Base-by-base conservation (phyloP, 1,140 invertebrate genomes). In the Augochlora pura region DNA sequence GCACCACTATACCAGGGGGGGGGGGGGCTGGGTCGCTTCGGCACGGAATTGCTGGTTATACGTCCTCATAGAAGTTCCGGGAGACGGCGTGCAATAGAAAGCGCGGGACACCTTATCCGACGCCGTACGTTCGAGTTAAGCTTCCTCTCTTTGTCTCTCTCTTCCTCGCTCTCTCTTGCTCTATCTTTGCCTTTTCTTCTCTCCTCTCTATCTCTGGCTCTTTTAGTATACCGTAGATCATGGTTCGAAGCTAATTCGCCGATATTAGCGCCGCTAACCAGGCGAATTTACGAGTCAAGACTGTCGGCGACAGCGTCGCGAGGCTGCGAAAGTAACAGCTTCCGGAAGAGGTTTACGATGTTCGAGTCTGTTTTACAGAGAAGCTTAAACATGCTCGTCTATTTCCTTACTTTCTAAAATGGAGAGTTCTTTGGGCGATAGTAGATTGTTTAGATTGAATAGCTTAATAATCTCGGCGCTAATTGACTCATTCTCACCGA, bases 61-160 rank as follows among this genome's bases (percentile, higher is more conserved):
- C 83, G 81, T 88, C 86, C 85, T 88, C 85, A 83, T 90, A 86
- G 70, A 68, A 73, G 71, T 75, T 80, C 32, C 82, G 12, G 12
- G 38, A 65, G 57, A 59, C 60, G 77, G 79, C 39, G 84, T 82
- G 80, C 85, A 89, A 82, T 85, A 80, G 67, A 77, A 82, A 73
- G 57, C 80, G 71, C 74, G 81, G 63, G 73, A 74, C 80, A 42
- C 78, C 83, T 89, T 88, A 89, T 88, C 83, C 73, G 60, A 66
- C 77, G 54, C 81, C 86, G 78, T 90, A 85, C 82, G 80, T 91
- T 88, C 72, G 62, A 66, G 85, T 90, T 89, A 87, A 89, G 80
- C 81, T 79, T 62, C 25, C 57, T 46, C 54, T 52, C 5, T 52
- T 16, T 18, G 4, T 18, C 18, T 7, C 49, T 21, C 49, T 21